phyloP scores from a whole-genome alignment of 92 coral and sea anemone genomes.

The Zoanthus solanderi region DNA sequence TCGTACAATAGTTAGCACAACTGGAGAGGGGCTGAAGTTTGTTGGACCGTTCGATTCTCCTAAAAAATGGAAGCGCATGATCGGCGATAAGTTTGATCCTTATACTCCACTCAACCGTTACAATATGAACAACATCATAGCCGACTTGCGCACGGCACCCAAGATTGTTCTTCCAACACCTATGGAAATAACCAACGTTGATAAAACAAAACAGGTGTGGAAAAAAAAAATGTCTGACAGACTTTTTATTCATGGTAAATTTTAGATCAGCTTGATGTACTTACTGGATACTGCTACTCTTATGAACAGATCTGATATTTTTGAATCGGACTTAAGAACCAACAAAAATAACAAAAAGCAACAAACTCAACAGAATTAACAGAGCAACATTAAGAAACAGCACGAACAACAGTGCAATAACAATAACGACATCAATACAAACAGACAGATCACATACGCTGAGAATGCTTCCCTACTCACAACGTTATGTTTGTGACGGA shows the following conservation, averaged over 20 bases:
- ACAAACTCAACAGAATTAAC: no score
- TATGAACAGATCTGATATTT: neutral
- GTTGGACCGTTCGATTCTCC: slow-evolving; percentile 79
- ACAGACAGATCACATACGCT: no score
- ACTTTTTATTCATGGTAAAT: neutral
- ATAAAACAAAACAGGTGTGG: slow-evolving; percentile 64
- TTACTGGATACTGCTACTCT: neutral
- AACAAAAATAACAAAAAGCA: no score
- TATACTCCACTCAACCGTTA: slow-evolving; percentile 75
- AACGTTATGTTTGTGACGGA: no score
- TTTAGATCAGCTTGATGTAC: neutral
- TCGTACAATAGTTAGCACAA: slow-evolving; percentile 71
- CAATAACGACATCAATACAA: no score
- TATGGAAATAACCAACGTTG: slow-evolving; percentile 67
- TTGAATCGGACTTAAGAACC: no score
- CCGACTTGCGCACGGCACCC: slow-evolving; percentile 68
- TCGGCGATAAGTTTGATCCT: slow-evolving; percentile 75
- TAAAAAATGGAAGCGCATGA: slow-evolving; percentile 79
- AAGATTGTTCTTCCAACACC: slow-evolving; percentile 88
- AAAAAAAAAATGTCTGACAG: neutral
- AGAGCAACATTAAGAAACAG: no score
- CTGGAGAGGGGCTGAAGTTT: slow-evolving; percentile 77
- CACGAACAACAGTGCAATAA: no score
- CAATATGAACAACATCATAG: slow-evolving; percentile 51
- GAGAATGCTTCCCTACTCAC: no score